Conservation (phyloP, 1,140 invertebrate species). For the Venturia canescens region DNA sequence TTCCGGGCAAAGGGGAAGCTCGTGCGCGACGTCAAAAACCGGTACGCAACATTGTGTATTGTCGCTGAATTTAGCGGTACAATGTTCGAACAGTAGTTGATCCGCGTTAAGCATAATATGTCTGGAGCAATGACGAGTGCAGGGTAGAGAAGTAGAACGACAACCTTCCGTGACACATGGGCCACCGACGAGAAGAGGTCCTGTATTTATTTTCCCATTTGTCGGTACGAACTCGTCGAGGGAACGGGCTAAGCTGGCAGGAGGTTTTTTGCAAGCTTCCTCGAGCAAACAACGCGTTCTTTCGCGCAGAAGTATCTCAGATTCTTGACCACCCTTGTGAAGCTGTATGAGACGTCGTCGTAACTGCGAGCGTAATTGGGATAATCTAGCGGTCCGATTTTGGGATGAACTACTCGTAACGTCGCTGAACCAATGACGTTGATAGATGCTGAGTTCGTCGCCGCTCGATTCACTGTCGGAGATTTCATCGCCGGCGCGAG, state of each 20-base stretch:
- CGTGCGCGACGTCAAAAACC: slow-evolving; percentile 90
- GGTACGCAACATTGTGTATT: slow-evolving; percentile 93
- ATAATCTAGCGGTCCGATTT: slow-evolving; percentile 75
- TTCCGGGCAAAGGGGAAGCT: slow-evolving; percentile 89
- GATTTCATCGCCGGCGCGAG: slow-evolving; percentile 73
- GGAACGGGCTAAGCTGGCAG: slow-evolving; percentile 58
- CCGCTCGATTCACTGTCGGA: slow-evolving; percentile 74
- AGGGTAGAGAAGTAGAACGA: slow-evolving; percentile 84
- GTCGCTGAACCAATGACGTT: slow-evolving; percentile 72
- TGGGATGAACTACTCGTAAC: slow-evolving; percentile 60
- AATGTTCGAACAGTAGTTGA: slow-evolving; percentile 92
- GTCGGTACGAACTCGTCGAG: slow-evolving; percentile 55
- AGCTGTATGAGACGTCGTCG: slow-evolving; percentile 77
- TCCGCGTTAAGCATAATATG: slow-evolving; percentile 93
- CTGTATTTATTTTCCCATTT: slow-evolving; percentile 70
- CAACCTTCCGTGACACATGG: slow-evolving; percentile 76
- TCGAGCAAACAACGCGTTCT: slow-evolving; percentile 66
- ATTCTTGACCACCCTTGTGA: slow-evolving; percentile 68
- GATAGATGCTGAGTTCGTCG: slow-evolving; percentile 71
- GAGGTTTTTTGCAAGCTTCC: slow-evolving; percentile 65
- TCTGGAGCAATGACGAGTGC: slow-evolving; percentile 87
- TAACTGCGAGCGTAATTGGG: slow-evolving; percentile 77
- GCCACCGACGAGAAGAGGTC: slow-evolving; percentile 72
- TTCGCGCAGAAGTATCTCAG: slow-evolving; percentile 63
- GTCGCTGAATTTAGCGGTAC: slow-evolving; percentile 91